Percentiles rank a stretch among this genome's conserved stretches.
Conservation (phyloP, 2,888 invertebrate genomes). For the Erynnis tages region DNA sequence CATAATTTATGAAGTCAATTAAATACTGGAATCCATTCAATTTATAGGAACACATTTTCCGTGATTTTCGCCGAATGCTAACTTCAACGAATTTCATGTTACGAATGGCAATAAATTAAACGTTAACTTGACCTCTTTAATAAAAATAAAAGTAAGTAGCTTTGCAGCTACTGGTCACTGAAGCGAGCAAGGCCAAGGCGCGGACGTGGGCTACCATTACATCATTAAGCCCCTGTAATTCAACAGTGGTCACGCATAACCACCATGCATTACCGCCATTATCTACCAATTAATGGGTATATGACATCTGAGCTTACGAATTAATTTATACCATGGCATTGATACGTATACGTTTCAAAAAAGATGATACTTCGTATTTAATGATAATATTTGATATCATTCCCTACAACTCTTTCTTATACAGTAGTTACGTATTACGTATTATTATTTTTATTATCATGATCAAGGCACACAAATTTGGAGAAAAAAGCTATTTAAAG, state of each 20-base stretch:
- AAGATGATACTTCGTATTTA: too few species aligned
- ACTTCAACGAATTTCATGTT: not conserved
- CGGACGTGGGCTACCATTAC: constrained; percentile 50
- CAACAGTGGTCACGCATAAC: constrained; percentile 49
- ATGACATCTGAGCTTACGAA: constrained; percentile 2
- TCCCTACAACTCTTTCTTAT: too few species aligned
- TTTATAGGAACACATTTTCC: too few species aligned
- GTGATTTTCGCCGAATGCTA: not conserved
- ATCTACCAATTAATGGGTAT: constrained; percentile 5
- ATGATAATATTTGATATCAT: too few species aligned
- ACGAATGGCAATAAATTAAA: constrained; percentile 2
- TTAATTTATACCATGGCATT: not conserved
- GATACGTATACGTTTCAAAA: too few species aligned
- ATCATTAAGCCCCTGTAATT: constrained; percentile 57
- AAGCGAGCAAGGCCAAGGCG: constrained; percentile 48
- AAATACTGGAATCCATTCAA: too few species aligned
- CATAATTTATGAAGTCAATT: too few species aligned
- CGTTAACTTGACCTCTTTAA: constrained; percentile 14
- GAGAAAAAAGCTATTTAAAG: too few species aligned
- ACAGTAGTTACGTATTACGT: too few species aligned
- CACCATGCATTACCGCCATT: constrained; percentile 19
- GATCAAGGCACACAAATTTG: too few species aligned
- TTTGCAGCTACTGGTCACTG: constrained; percentile 18
- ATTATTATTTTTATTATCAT: too few species aligned
- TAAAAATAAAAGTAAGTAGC: constrained; percentile 5